phyloP scores from a whole-genome alignment of 2,113 vertebrate genomes.

The Corvus cornix region DNA sequence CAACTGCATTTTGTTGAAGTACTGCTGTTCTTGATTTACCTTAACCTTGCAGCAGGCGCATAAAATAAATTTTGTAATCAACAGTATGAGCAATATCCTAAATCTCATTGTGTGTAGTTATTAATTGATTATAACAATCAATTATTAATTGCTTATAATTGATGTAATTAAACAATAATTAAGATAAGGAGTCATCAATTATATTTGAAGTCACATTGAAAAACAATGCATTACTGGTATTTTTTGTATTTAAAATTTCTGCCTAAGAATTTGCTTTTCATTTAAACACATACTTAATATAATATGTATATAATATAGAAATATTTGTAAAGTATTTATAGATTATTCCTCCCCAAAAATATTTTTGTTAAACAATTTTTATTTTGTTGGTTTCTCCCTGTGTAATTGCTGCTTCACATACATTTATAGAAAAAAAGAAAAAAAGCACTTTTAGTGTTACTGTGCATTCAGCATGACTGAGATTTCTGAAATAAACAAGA shows the following conservation, averaged over 20 bases:
- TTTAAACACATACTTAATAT: background rate
- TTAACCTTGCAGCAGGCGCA: background rate
- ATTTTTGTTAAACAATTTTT: background rate
- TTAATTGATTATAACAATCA: background rate
- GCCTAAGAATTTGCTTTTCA: background rate
- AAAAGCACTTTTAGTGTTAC: background rate
- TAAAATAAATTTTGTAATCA: background rate
- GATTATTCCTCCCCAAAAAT: background rate
- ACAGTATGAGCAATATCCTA: background rate
- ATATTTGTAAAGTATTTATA: background rate
- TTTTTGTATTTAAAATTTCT: background rate
- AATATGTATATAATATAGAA: background rate
- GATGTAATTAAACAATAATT: background rate
- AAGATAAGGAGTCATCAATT: background rate
- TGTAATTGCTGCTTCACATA: background rate
- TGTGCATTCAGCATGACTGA: background rate
- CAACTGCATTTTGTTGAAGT: background rate
- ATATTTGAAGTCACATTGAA: background rate
- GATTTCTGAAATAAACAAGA: background rate
- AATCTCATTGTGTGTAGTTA: background rate
- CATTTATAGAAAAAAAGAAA: background rate
- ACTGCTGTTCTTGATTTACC: background rate
- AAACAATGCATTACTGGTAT: background rate
- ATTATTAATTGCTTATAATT: background rate
- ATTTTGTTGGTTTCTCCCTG: background rate